These are phyloP conservation scores for Holcopasites calliopsidis DNA, from an alignment of 1,140 invertebrate species.

Conservation along the genomic window DNA sequence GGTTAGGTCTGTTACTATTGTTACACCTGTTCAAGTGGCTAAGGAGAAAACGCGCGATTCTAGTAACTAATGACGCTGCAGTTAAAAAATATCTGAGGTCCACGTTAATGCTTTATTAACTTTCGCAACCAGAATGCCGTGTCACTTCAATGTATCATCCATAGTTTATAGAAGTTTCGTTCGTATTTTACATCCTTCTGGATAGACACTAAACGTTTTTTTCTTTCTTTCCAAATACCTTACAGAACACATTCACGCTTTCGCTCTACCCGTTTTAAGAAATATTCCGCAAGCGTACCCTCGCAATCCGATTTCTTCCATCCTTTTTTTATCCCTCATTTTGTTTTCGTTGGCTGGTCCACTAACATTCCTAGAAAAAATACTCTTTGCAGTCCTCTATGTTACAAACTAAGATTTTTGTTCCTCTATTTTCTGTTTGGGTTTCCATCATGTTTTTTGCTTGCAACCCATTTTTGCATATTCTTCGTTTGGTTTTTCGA, in stretches of 20 bases:
- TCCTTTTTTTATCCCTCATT: not conserved
- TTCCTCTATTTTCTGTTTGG: conserved; percentile 31
- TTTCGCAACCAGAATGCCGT: conserved; percentile 2
- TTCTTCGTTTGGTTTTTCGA: not conserved
- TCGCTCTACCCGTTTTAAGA: conserved; percentile 28
- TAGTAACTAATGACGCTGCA: conserved; percentile 2
- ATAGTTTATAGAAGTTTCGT: conserved; percentile 4
- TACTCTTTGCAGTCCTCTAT: conserved; percentile 48
- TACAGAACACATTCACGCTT: conserved; percentile 52
- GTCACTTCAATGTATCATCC: not conserved
- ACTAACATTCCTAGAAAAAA: conserved; percentile 65
- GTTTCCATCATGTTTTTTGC: conserved; percentile 9
- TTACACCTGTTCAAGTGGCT: not conserved
- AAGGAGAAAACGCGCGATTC: not conserved
- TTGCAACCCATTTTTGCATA: not conserved
- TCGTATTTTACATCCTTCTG: conserved; percentile 6
- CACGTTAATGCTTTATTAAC: not conserved
- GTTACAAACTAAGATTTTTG: conserved; percentile 23
- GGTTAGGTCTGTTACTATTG: too few species aligned
- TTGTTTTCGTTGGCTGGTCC: conserved; percentile 55
- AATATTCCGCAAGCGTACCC: conserved; percentile 5
- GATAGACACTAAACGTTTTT: conserved; percentile 2
- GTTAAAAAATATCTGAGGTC: conserved; percentile 19
- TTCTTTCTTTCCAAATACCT: not conserved
- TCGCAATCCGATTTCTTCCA: conserved; percentile 2